A percentile compares a stretch with the other conserved stretches of the same genome.
Conservation (phyloP, 2,113 vertebrate genomes). For the Tenebrosternarchus preto region DNA sequence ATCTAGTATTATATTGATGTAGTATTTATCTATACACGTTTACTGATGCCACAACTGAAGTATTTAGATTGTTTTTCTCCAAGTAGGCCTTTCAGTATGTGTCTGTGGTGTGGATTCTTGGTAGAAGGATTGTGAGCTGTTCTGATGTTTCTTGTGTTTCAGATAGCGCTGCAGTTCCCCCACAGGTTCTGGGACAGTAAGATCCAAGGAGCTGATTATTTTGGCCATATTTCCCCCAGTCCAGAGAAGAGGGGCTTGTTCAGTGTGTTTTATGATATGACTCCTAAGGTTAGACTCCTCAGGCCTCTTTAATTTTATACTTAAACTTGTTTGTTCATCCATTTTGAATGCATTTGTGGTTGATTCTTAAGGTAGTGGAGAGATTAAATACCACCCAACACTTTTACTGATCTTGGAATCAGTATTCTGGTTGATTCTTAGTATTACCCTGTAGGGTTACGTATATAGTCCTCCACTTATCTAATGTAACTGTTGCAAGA, state of each 20-base stretch:
- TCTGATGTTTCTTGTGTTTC: slow-evolving; percentile 36
- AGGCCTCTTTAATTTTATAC: neutral
- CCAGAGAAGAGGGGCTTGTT: slow-evolving; percentile 90
- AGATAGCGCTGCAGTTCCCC: slow-evolving; percentile 94
- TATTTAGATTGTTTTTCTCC: neutral
- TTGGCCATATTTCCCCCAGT: slow-evolving; percentile 87
- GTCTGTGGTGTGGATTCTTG: neutral
- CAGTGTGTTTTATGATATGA: slow-evolving; percentile 95
- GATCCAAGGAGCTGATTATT: slow-evolving; percentile 95
- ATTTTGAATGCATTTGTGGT: neutral
- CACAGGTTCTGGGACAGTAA: slow-evolving; percentile 94
- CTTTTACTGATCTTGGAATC: no score
- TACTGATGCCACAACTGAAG: neutral
- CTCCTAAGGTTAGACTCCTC: slow-evolving; percentile 81
- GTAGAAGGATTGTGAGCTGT: neutral
- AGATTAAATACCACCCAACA: no score
- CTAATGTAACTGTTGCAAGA: no score
- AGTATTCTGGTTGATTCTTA: no score
- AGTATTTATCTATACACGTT: neutral
- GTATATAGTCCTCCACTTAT: no score
- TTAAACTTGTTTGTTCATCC: neutral
- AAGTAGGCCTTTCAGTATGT: neutral
- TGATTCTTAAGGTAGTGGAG: no score
- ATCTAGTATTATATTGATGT: no score
- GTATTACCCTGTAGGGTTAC: no score